Evolutionary conservation across 1,140 invertebrate species (phyloP), one percentile per base, ranked within the genome.

Genomic region (Physella acuta): DNA sequence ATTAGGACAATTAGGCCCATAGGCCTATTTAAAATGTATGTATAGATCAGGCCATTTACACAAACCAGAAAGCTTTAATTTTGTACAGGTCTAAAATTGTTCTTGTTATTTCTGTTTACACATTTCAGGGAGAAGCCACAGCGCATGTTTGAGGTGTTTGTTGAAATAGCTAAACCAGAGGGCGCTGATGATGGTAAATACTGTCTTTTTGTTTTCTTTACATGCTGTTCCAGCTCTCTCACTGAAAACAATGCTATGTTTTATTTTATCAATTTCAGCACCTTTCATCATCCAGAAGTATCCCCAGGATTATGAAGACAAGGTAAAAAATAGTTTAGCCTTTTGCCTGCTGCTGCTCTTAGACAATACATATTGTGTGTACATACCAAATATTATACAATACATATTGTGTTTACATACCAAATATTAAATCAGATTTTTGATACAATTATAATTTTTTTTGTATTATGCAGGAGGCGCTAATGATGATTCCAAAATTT

Each of bases 91-190:
- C n/a, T n/a, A n/a, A n/a, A n/a, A n/a, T n/a, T n/a, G n/a, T n/a
- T n/a, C n/a, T n/a, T n/a, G n/a, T n/a, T n/a, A n/a, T n/a, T n/a
- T n/a, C n/a, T n/a, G 20, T 44, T 11, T 20, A 44, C 20, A 11
- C 39, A 68, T 89, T 90, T 53, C 84, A 94, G 92, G 85, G 90
- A 91, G 76, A 91, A 92, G 87, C 91, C 92, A 37, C 89, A 89
- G 75, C 90, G 90, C 83, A 85, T 93, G 70, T 93, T 92, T 85
- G 92, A 93, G 85, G 90, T 92, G 83, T 94, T 93, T 80, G 91
- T 91, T 79, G 92, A 93, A 87, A 88, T 93, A 60, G 91, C 89
- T 61, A 79, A 78, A 62, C 79, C 83, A 33, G 68, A 76, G 55
- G 70, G 73, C 58, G 72, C 71, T 34, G 73, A 75, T 59, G 75